A percentile compares a stretch with the other conserved stretches of the same genome.
Evolutionary conservation across 2,888 invertebrate species (phyloP).

Genomic region (Polyploca ridens): DNA sequence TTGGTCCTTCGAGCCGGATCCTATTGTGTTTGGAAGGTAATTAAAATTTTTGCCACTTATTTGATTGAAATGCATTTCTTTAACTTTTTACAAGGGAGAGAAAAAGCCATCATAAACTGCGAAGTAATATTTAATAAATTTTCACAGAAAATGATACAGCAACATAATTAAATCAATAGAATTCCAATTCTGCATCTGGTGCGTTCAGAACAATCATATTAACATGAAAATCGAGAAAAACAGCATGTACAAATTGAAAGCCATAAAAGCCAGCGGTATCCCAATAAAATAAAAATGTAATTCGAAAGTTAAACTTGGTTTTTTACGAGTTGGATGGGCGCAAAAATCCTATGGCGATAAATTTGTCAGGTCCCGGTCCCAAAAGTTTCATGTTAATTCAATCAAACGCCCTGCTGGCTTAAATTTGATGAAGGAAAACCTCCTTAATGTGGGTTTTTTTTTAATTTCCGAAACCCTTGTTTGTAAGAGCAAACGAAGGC

Average conservation of each 20-base stretch:
- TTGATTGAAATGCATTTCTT: neutral
- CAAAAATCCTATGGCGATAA: constrained; percentile 70
- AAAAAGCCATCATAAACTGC: too few species aligned
- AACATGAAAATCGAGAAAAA: constrained; percentile 17
- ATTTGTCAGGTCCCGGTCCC: constrained; percentile 65
- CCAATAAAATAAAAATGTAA: constrained; percentile 68
- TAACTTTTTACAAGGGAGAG: too few species aligned
- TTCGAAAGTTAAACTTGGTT: constrained; percentile 63
- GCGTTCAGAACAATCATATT: neutral
- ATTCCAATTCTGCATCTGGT: constrained; percentile 4
- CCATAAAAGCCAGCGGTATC: constrained; percentile 49
- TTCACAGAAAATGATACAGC: neutral
- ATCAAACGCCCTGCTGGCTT: constrained; percentile 71
- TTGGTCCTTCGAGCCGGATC: constrained; percentile 18
- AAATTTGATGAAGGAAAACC: constrained; percentile 72
- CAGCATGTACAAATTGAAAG: constrained; percentile 51
- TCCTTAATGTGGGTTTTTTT: constrained; percentile 50
- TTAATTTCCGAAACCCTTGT: constrained; percentile 30
- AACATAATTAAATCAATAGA: neutral
- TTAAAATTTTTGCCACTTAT: neutral
- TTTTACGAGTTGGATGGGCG: constrained; percentile 60
- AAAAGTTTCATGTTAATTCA: constrained; percentile 81
- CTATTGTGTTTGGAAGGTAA: constrained; percentile 3
- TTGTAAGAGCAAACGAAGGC: constrained; percentile 19
- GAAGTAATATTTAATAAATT: neutral